Conservation (phyloP, 2,888 invertebrate genomes). For the Acanthopleura granulata region DNA sequence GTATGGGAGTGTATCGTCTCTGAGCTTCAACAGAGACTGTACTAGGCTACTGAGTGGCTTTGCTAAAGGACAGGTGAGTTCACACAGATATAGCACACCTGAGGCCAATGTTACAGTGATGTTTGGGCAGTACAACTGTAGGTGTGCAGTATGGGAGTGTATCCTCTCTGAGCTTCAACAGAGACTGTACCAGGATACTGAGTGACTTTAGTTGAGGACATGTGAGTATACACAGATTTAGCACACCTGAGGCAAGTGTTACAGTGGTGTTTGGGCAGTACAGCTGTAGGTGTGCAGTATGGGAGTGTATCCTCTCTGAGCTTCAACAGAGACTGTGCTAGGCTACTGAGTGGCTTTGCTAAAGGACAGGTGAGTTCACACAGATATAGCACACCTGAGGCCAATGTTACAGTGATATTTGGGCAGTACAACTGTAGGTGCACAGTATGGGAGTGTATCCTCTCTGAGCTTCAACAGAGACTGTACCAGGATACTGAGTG, state of each 20-base stretch:
- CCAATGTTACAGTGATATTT: too few relatives aligned
- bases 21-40: slow-evolving; percentile 89
- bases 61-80: slow-evolving; percentile 78
- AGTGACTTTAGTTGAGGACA: slow-evolving; percentile 84
- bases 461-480: slow-evolving; percentile 87
- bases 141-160: slow-evolving; percentile 80
- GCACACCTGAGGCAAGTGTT: slow-evolving; percentile 82
- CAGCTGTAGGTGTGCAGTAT: slow-evolving; percentile 79
- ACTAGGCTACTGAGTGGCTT: slow-evolving; percentile 85
- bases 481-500: slow-evolving; percentile 86
- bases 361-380: slow-evolving; percentile 76
- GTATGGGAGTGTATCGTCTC: slow-evolving; percentile 74
- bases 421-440: slow-evolving; percentile 77
- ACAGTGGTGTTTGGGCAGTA: slow-evolving; percentile 84
- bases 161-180: slow-evolving; percentile 83
- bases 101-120: too few relatives aligned
- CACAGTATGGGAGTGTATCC: slow-evolving; percentile 77
- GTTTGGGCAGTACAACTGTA: slow-evolving; percentile 77
- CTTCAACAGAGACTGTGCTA: slow-evolving; percentile 88
- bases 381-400: neutral
- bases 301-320: slow-evolving; percentile 78
- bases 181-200: slow-evolving; percentile 86
- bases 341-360: slow-evolving; percentile 84
- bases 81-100: neutral
- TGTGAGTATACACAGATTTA: slow-evolving; percentile 51